Base-by-base conservation (phyloP, 2,797 vertebrate species). In the Salarias fasciatus region DNA sequence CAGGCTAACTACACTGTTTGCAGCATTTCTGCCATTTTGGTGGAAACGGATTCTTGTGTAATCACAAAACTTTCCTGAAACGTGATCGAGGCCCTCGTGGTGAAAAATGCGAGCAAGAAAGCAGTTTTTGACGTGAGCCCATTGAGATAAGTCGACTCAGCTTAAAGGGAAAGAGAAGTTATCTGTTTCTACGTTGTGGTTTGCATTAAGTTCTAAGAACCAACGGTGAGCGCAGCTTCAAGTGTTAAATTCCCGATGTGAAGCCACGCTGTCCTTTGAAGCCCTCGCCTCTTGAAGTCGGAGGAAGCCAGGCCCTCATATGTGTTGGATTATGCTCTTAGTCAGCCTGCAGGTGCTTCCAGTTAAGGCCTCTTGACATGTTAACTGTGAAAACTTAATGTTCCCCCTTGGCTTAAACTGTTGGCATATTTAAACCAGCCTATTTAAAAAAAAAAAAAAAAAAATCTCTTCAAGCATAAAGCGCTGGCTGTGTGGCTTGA, bases 291-390 rank as follows among this genome's bases (percentile, higher is more conserved):
- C 56, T 75, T 78, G 69, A 35, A 87, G 75, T 77, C 5, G 0
- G 50, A 72, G 33, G 66, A 68, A 71, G 45, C 44, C 11, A 72
- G 52, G 12, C 68, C 72, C 63, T 42, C 89, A 90, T 79, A 85
- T 92, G 89, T 84, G 75, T 74, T 60, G 68, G 75, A 87, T 90
- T 87, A 88, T 66, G 70, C 54, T 56, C 72, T 74, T 65, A 80
- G 74, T 83, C 71, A 72, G 62, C 61, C 63, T 58, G 59, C 88
- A 89, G 84, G 87, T 92, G 90, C 84, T 88, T 86, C 74, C 71
- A 77, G 82, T 93, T 92, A 92, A 91, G 83, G 60, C 81, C 75
- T 82, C 73, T 80, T 85, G 77, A 89, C 88, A 83, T 83, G 88
- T 88, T 82, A 87, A 75, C 86, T 90, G 84, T 84, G 73, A 92